Conservation (phyloP, 92 coral and sea anemone genomes). For the Virgularia gustaviana region DNA sequence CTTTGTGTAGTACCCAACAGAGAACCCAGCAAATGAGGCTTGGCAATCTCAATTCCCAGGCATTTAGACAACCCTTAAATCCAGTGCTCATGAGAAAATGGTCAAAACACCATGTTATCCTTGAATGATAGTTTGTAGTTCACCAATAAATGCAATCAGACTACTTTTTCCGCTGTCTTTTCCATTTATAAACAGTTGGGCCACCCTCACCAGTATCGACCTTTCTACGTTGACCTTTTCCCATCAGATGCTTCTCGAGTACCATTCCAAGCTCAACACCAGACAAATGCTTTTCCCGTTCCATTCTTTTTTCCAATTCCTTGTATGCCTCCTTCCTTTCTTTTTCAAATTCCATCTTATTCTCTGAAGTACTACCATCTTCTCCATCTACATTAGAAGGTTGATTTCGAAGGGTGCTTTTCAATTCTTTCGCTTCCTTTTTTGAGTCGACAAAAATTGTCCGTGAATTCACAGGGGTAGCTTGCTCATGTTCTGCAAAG, state of each 20-base stretch:
- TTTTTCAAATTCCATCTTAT: conserved; percentile 52
- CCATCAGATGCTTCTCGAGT: conserved; percentile 87
- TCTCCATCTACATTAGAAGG: conserved; percentile 64
- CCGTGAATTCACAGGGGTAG: conserved; percentile 61
- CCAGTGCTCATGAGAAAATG: not conserved
- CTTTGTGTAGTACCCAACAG: too few relatives aligned
- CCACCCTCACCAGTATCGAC: conserved; percentile 56
- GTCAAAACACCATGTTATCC: not conserved
- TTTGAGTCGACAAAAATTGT: conserved; percentile 80
- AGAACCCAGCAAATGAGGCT: too few relatives aligned
- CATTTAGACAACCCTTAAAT: not conserved
- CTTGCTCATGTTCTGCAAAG: conserved; percentile 58
- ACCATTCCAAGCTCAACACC: conserved; percentile 61
- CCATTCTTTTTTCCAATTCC: conserved; percentile 81
- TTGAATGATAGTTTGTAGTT: not conserved
- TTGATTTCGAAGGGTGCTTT: conserved; percentile 71
- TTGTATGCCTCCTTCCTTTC: conserved; percentile 69
- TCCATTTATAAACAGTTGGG: conserved; percentile 78
- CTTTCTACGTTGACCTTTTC: conserved; percentile 74
- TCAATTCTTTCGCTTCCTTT: conserved; percentile 71
- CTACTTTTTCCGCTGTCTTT: conserved; percentile 74
- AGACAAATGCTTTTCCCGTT: conserved; percentile 72
- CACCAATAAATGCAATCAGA: not conserved
- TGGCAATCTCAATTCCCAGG: too few relatives aligned
- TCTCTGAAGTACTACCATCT: conserved; percentile 33